phyloP scores from a whole-genome alignment of 2,113 vertebrate genomes.

The Chamaetylas fuelleborni region DNA sequence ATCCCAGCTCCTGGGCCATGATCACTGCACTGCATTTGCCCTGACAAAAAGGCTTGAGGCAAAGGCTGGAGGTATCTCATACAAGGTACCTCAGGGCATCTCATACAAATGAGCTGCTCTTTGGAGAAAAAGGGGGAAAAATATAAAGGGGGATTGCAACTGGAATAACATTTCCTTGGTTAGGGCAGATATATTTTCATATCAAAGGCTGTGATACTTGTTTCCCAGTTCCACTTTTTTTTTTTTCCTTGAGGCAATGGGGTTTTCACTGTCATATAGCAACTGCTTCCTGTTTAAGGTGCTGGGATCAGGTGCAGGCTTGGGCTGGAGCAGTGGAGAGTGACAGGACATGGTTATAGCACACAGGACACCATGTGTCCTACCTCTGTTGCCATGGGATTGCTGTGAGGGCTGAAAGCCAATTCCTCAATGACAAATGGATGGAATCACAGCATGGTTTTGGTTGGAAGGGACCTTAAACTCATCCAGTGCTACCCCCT shows the following conservation, averaged over 20 bases:
- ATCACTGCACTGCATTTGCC: background rate
- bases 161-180: background rate
- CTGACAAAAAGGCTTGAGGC: background rate
- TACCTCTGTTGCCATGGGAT: background rate
- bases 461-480: background rate
- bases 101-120: background rate
- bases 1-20: background rate
- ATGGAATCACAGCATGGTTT: background rate
- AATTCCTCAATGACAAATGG: background rate
- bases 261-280: background rate
- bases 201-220: slow-evolving; percentile 2
- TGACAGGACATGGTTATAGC: fast-evolving
- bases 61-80: background rate
- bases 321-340: background rate
- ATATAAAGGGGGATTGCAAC: background rate
- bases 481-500: background rate
- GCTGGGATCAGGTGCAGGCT: fast-evolving
- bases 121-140: background rate
- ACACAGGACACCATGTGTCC: background rate
- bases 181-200: slow-evolving; percentile 5
- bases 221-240: background rate
- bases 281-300: background rate
- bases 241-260: background rate
- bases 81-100: background rate
- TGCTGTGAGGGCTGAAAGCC: background rate